These are phyloP conservation scores for Tachuris rubrigastra DNA, from an alignment of 2,113 vertebrate species.

Conservation along the genomic window DNA sequence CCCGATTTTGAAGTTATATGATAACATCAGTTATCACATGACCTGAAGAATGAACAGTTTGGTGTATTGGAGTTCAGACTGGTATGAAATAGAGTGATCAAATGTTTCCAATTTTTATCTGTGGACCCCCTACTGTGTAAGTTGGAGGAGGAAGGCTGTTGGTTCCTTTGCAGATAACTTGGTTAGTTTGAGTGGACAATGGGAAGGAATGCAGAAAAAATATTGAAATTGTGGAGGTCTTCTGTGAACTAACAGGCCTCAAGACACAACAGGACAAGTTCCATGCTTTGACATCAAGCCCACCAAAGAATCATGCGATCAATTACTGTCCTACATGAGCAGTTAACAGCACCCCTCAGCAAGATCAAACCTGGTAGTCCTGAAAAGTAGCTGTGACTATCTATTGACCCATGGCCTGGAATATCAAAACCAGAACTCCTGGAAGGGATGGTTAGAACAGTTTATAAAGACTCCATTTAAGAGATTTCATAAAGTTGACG, in stretches of 20 bases:
- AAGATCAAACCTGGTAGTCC: background rate
- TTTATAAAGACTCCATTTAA: background rate
- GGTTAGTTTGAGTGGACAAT: background rate
- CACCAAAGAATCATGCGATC: background rate
- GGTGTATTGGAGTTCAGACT: background rate
- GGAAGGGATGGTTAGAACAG: background rate
- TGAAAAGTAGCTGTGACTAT: background rate
- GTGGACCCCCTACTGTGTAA: background rate
- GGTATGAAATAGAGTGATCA: background rate
- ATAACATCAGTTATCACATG: background rate
- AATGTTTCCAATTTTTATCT: background rate
- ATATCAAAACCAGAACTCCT: background rate
- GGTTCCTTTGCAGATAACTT: background rate
- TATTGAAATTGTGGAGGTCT: background rate
- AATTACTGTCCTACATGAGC: background rate
- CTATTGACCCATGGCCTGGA: background rate
- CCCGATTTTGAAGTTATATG: too few species aligned
- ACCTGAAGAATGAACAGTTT: background rate
- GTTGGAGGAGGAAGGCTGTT: background rate
- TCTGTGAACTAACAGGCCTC: background rate
- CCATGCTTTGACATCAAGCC: background rate
- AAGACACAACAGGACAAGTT: background rate
- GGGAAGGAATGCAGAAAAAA: background rate
- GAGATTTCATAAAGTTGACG: background rate
- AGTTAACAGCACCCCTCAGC: background rate